Percentiles rank a stretch among this genome's conserved stretches.
Conservation (phyloP, 64 coral and sea anemone species). For the Montipora sp. region DNA sequence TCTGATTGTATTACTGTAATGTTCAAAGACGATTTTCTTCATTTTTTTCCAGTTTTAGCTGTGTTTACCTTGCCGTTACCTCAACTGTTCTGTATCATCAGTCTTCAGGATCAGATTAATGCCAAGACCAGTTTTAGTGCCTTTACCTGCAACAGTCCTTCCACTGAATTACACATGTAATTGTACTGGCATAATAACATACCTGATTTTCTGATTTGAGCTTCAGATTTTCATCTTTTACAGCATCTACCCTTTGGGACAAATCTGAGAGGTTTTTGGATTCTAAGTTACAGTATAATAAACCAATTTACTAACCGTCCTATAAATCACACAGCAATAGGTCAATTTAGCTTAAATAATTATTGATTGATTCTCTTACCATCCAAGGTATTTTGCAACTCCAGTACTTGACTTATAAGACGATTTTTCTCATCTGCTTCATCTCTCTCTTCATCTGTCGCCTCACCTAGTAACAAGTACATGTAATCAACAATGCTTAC, state of each 20-base stretch:
- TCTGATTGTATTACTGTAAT: too few species aligned
- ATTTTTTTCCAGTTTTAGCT: too few species aligned
- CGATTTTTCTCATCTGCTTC: constrained; percentile 95
- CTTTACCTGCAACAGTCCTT: too few species aligned
- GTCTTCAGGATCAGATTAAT: too few species aligned
- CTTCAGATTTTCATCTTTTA: constrained; percentile 99
- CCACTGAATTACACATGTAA: too few species aligned
- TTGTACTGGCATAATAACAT: not conserved
- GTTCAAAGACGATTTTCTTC: too few species aligned
- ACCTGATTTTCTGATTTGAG: constrained; percentile 99
- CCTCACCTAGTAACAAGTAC: constrained; percentile 1
- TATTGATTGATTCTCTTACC: constrained; percentile 38
- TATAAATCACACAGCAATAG: too few species aligned
- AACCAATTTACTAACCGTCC: not conserved
- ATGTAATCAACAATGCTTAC: too few species aligned
- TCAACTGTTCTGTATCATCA: too few species aligned
- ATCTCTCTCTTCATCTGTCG: constrained; percentile 69
- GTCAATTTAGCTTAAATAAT: too few species aligned
- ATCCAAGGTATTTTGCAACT: constrained; percentile 98
- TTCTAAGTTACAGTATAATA: not conserved
- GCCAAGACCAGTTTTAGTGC: too few species aligned
- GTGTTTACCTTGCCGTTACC: too few species aligned
- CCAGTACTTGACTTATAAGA: constrained; percentile 93
- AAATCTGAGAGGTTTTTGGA: constrained; percentile 71
- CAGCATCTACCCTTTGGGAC: constrained; percentile 99